A percentile compares a stretch with the other conserved stretches of the same genome.
Evolutionary conservation across 2,888 invertebrate species (phyloP).

Genomic region (Cataglyphis cursor): DNA sequence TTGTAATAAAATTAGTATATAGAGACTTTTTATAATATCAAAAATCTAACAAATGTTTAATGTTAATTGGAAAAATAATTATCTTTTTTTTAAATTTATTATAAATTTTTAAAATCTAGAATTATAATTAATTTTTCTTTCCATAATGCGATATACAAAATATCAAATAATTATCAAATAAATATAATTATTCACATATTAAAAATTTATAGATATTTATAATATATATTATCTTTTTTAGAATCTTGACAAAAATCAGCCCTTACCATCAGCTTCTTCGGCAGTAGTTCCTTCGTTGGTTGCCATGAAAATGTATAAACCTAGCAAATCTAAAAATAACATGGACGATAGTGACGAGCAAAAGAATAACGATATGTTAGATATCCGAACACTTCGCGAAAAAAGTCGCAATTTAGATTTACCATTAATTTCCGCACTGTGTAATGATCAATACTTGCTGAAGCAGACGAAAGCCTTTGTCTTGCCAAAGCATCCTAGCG

Average conservation of each 20-base stretch:
- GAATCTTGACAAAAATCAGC: conserved; percentile 84
- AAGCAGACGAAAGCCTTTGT: conserved; percentile 96
- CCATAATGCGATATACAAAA: neutral
- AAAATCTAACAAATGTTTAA: neutral
- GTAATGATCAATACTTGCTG: conserved; percentile 96
- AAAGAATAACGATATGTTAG: conserved; percentile 87
- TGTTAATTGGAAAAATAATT: neutral
- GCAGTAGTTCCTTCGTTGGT: conserved; percentile 70
- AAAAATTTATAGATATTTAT: conserved; percentile 9
- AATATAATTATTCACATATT: neutral
- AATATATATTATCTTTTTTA: conserved; percentile 62
- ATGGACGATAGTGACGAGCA: conserved; percentile 66
- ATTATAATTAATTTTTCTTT: neutral
- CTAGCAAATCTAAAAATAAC: conserved; percentile 13
- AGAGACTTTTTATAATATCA: neutral
- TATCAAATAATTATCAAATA: too few species aligned
- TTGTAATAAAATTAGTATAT: neutral
- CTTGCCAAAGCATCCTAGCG: conserved; percentile 90
- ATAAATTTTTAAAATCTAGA: neutral
- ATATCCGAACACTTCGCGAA: conserved; percentile 94
- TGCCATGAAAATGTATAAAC: conserved; percentile 65
- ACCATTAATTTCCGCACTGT: conserved; percentile 96
- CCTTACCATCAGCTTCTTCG: conserved; percentile 80
- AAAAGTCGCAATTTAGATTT: conserved; percentile 96
- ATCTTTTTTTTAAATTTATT: neutral